Base-by-base conservation (phyloP, 64 coral and sea anemone genomes). In the Stylophora pistillata region DNA sequence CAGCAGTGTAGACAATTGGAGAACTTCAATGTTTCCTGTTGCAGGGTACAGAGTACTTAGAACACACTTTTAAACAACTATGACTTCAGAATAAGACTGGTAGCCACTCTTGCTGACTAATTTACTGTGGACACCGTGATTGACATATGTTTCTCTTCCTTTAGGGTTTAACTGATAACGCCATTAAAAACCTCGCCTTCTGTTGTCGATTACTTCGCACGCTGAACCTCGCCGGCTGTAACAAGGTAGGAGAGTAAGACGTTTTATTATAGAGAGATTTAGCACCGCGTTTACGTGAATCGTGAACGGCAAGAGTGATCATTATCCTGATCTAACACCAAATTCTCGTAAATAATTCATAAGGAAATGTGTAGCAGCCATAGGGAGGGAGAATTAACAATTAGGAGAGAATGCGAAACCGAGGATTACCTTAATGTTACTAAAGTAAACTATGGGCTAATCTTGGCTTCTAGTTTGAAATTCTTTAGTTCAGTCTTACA, bases 171-270 rank as follows among this genome's bases (percentile, higher is more conserved):
- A 98, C 96, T 60, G 96, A 98, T 33, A 95, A 98, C 56, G 96
- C 93, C 5, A 98, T 98, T 75, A 98, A 98, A 74, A 98, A 98
- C 55, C 92, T 98, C 11, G 96, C 93, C 28, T 98, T 98, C 37
- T 98, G 96, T 60, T 98, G 96, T 88, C 96, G 96, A 73, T 87
- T 98, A 58, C 26, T 98, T 54, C 86, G 96, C 52, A 98, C 93
- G 13, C 57, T 98, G 1, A 98, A 98, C 61, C 84, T 98, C 69
- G 74, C 96, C 14, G 96, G 96, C 27, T 98, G 96, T 55, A 83
- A 56, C 32, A 91, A 92, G 96, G 96, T 95, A 54, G 71, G 30
- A 17, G 52, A n/a, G 30, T 30, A 58, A 47, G 7, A 7, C 3
- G 1, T 47, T 77, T 85, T 11, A 21, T 37, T 89, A 57, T 12